Evolutionary conservation across 2,797 vertebrate genomes (phyloP).

Genomic region (Mormyrus hasselquistii): DNA sequence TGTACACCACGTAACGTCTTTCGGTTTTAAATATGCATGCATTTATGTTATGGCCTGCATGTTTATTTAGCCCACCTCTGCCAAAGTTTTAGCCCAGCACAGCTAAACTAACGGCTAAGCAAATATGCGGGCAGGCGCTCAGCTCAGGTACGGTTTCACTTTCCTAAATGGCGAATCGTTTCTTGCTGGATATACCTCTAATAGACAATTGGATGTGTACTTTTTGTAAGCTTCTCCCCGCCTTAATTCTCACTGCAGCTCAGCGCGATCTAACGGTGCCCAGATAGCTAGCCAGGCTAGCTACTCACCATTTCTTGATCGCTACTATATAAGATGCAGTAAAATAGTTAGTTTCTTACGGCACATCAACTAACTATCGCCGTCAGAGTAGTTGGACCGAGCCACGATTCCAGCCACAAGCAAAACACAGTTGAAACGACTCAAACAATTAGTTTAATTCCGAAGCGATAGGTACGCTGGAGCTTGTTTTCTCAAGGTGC

Average conservation of each 20-base stretch:
- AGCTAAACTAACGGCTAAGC: not conserved
- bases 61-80: not conserved
- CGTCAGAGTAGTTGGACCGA: not conserved
- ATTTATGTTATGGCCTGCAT: not conserved
- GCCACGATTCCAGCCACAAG: not conserved
- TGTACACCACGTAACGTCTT: not conserved
- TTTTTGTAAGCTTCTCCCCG: not conserved
- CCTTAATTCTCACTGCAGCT: not conserved
- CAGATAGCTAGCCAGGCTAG: not conserved
- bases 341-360: not conserved
- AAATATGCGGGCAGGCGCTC: not conserved
- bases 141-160: not conserved
- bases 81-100: not conserved
- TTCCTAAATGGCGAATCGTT: not conserved
- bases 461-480: not conserved
- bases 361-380: not conserved
- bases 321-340: not conserved
- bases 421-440: not conserved
- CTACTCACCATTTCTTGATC: conserved; percentile 23
- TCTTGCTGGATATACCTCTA: not conserved
- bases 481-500: conserved; percentile 16
- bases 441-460: not conserved
- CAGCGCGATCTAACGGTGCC: not conserved
- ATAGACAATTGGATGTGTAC: not conserved
- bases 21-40: not conserved